A percentile compares a stretch with the other conserved stretches of the same genome.
These are phyloP conservation scores for Tethea ocularis DNA, from an alignment of 2,888 invertebrate genomes.

Conservation along the genomic window DNA sequence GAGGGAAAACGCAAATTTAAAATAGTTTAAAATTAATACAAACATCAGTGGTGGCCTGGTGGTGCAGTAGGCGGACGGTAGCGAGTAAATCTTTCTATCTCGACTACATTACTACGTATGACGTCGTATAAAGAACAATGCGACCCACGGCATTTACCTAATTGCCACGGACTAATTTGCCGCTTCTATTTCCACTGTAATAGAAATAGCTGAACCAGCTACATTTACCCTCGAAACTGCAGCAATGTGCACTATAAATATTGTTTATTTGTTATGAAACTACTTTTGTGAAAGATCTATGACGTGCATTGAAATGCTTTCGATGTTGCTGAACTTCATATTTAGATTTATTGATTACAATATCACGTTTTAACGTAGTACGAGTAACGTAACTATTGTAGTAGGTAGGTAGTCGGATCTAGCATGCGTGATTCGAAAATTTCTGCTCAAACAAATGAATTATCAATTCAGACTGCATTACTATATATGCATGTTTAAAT, in stretches of 20 bases:
- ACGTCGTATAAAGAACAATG: constrained; percentile 1
- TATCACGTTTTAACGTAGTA: neutral
- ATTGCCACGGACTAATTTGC: neutral
- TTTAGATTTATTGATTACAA: constrained; percentile 3
- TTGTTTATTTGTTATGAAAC: neutral
- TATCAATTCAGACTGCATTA: no score
- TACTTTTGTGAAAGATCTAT: neutral
- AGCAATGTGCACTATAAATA: neutral
- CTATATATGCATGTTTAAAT: no score
- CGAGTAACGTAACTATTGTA: neutral
- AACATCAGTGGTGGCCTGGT: neutral
- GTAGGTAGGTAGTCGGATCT: neutral
- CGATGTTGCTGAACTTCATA: neutral
- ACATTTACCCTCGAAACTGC: neutral
- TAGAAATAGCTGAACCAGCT: constrained; percentile 2
- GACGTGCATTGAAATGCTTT: constrained; percentile 3
- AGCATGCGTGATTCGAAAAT: neutral
- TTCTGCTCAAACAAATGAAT: no score
- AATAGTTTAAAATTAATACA: neutral
- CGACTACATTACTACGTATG: neutral
- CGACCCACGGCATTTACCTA: neutral
- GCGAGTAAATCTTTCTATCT: neutral
- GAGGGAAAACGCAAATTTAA: neutral
- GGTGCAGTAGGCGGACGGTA: neutral
- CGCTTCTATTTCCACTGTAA: neutral